Percentiles rank a stretch among this genome's conserved stretches.
These are phyloP conservation scores for Microcaecilia unicolor DNA, from an alignment of 2,797 vertebrate species.

Conservation along the genomic window DNA sequence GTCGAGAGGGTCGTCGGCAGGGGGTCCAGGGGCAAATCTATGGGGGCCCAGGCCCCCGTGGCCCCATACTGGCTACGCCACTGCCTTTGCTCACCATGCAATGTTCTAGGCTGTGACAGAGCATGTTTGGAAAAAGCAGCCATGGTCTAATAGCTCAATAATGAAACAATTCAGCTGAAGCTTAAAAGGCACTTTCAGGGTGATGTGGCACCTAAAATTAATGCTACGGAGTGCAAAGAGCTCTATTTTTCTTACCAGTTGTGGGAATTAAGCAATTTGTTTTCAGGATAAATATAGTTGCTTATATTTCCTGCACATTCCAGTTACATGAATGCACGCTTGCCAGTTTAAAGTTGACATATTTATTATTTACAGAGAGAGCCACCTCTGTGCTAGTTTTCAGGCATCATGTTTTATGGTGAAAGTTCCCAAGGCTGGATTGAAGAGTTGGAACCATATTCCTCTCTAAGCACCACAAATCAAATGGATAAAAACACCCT, in stretches of 20 bases:
- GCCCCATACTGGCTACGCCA: too few species aligned
- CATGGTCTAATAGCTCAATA: not conserved
- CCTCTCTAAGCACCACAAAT: too few species aligned
- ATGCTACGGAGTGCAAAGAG: not conserved
- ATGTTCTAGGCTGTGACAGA: constrained; percentile 2
- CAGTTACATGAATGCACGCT: constrained; percentile 10
- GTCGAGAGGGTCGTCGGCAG: too few species aligned
- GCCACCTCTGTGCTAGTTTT: constrained; percentile 35
- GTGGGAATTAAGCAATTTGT: constrained; percentile 9
- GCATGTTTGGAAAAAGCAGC: not conserved
- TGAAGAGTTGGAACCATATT: too few species aligned
- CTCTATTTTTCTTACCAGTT: not conserved
- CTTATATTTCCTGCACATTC: constrained; percentile 44
- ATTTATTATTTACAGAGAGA: constrained; percentile 32
- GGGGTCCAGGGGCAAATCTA: too few species aligned
- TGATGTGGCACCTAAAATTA: not conserved
- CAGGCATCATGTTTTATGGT: constrained; percentile 16
- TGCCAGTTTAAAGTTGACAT: constrained; percentile 33
- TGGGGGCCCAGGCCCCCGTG: too few species aligned
- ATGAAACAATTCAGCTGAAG: constrained; percentile 12
- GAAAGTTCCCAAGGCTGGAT: constrained; percentile 19
- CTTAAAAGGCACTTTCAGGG: constrained; percentile 1
- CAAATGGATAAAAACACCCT: too few species aligned
- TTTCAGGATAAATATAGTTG: constrained; percentile 19
- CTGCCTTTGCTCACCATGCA: too few species aligned